phyloP scores from a whole-genome alignment of 2,797 vertebrate genomes.

The Podarcis lilfordi region DNA sequence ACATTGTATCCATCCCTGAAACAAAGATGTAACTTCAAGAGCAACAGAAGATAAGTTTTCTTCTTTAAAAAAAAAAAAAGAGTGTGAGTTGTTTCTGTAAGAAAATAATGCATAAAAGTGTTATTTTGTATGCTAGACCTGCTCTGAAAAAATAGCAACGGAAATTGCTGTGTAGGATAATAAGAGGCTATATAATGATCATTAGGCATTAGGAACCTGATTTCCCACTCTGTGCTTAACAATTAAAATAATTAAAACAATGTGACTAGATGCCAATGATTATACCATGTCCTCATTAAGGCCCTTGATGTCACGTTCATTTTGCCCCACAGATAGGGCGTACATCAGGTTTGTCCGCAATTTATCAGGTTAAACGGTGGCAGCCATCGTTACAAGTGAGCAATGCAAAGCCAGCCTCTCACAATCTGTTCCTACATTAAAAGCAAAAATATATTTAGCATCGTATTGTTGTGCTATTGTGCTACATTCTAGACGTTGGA shows the following conservation, averaged over 20 bases:
- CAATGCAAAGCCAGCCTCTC: background rate
- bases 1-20: too few relatives aligned
- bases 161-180: conserved; percentile 15
- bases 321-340: too few relatives aligned
- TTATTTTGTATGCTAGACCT: background rate
- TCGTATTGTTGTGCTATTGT: background rate
- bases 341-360: background rate
- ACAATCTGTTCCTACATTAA: background rate
- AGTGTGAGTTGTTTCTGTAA: background rate
- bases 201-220: background rate
- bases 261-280: background rate
- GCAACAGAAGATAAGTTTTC: background rate
- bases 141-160: background rate
- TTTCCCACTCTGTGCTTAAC: background rate
- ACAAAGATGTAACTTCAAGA: background rate
- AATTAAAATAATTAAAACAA: conserved; percentile 16
- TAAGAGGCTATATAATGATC: conserved; percentile 5
- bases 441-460: background rate
- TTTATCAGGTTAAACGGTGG: background rate
- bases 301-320: background rate
- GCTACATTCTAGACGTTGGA: background rate
- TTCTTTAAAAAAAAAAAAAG: background rate
- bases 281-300: background rate
- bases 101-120: background rate
- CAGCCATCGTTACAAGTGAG: background rate